These are phyloP conservation scores for Petrocephalus sullivani DNA, from an alignment of 2,797 vertebrate species.

Conservation along the genomic window DNA sequence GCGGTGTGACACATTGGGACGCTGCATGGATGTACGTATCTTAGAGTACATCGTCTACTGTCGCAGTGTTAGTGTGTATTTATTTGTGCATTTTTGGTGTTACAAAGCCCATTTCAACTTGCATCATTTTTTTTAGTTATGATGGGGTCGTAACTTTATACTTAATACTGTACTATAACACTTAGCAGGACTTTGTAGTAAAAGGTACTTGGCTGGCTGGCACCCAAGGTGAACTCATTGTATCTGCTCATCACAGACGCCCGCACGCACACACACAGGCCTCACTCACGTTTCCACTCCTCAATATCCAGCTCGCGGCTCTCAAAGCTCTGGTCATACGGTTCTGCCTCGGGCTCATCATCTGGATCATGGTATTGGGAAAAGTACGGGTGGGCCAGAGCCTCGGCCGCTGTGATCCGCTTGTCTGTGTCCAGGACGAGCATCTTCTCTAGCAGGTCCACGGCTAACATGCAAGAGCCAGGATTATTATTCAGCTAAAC, in stretches of 20 bases:
- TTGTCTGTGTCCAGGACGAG: conserved; percentile 94
- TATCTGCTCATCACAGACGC: neutral
- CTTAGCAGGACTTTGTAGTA: neutral
- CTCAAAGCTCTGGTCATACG: conserved; percentile 96
- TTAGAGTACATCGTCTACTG: too few relatives aligned
- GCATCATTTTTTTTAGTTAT: too few relatives aligned
- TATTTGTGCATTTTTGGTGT: too few relatives aligned
- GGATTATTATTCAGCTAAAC: neutral
- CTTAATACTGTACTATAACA: neutral
- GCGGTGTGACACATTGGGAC: too few relatives aligned
- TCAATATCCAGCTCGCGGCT: conserved; percentile 92
- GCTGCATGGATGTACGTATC: too few relatives aligned
- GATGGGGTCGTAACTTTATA: neutral
- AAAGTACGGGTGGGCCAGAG: conserved; percentile 86
- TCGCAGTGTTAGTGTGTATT: too few relatives aligned
- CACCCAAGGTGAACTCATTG: neutral
- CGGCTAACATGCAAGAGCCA: conserved; percentile 58
- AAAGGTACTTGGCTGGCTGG: neutral
- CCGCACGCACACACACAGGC: neutral
- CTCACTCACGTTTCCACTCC: conserved; percentile 90
- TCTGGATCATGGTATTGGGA: conserved; percentile 94
- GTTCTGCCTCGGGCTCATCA: conserved; percentile 90
- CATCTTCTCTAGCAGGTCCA: conserved; percentile 96
- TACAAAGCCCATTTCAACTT: too few relatives aligned
- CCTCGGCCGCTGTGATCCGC: conserved; percentile 86